Conservation (phyloP, 2,797 vertebrate species). For the Bradypus variegatus region DNA sequence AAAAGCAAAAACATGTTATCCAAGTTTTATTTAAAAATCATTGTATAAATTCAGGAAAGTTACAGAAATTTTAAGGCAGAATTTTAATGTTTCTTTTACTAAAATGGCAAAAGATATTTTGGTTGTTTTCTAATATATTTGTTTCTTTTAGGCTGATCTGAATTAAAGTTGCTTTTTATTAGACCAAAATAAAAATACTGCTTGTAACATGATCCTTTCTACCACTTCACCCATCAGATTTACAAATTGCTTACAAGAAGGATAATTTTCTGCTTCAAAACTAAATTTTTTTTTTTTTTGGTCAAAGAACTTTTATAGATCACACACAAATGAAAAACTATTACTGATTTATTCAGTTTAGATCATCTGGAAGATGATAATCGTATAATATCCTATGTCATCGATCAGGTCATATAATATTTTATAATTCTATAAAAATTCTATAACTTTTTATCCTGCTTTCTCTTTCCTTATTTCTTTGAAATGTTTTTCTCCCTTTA, state of each 20-base stretch:
- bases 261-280: slow-evolving; percentile 16
- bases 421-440: too few relatives aligned
- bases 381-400: neutral
- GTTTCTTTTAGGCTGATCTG: neutral
- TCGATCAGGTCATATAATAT: too few relatives aligned
- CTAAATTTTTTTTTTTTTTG: slow-evolving; percentile 4
- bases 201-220: neutral
- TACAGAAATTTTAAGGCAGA: neutral
- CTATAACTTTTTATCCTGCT: neutral
- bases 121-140: neutral
- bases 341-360: neutral
- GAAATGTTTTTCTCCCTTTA: neutral
- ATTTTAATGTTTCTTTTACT: neutral
- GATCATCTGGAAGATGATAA: neutral
- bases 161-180: neutral
- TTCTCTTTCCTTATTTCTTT: neutral
- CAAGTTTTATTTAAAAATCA: neutral
- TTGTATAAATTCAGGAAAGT: neutral
- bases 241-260: slow-evolving; percentile 13
- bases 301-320: neutral
- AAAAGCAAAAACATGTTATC: neutral
- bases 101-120: neutral
- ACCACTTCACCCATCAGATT: neutral
- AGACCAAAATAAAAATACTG: neutral
- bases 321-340: neutral